Percentiles rank a stretch among this genome's conserved stretches.
Evolutionary conservation across 2,888 invertebrate genomes (phyloP).

Genomic region (Podabrus alpinus): DNA sequence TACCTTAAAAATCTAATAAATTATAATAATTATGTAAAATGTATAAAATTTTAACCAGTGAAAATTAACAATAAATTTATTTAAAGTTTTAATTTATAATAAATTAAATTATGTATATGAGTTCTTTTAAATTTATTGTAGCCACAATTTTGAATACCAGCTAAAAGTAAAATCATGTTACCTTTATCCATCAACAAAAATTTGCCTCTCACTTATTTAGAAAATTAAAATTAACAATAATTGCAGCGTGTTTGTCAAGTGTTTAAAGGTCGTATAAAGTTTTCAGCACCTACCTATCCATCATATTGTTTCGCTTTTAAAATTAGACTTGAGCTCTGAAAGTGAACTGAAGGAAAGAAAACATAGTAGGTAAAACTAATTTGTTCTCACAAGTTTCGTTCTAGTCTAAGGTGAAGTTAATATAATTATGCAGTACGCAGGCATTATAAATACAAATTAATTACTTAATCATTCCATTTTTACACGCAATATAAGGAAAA

Average conservation of each 20-base stretch:
- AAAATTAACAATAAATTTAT: too few relatives aligned
- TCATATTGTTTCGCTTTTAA: not conserved
- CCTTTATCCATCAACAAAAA: too few relatives aligned
- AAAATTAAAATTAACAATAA: not conserved
- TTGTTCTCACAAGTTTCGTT: not conserved
- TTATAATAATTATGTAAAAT: too few relatives aligned
- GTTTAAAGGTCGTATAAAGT: not conserved
- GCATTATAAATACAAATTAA: not conserved
- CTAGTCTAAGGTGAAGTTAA: not conserved
- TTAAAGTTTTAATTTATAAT: too few relatives aligned
- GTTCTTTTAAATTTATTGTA: too few relatives aligned
- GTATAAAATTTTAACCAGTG: too few relatives aligned
- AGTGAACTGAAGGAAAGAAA: not conserved
- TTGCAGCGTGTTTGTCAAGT: not conserved
- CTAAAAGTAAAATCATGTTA: too few relatives aligned
- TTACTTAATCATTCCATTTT: not conserved
- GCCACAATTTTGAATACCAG: too few relatives aligned
- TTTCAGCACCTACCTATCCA: not conserved
- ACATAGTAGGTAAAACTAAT: not conserved
- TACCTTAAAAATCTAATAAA: too few relatives aligned
- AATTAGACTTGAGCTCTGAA: not conserved
- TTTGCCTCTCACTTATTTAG: not conserved
- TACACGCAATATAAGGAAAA: not conserved
- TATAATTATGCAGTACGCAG: not conserved
- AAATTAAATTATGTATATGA: too few relatives aligned